Evolutionary conservation across 1,140 invertebrate genomes (phyloP).

Genomic region (Drosophila littoralis): DNA sequence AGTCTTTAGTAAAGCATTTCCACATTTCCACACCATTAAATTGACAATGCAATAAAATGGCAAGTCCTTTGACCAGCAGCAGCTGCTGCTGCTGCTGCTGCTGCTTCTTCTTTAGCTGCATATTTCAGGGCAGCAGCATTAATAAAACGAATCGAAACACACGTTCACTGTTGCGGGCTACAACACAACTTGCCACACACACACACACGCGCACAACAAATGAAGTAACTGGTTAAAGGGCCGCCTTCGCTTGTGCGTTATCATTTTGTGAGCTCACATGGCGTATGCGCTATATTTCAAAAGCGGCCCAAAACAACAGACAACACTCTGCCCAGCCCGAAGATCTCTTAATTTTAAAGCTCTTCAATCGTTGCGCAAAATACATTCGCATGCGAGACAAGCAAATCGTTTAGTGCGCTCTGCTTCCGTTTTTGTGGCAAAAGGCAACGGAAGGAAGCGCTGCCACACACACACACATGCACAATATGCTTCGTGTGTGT

Average conservation of each 20-base stretch:
- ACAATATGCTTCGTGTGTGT: slow-evolving; percentile 29
- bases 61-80: slow-evolving; percentile 57
- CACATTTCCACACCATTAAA: slow-evolving; percentile 82
- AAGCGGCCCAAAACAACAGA: slow-evolving; percentile 11
- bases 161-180: slow-evolving; percentile 10
- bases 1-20: slow-evolving; percentile 70
- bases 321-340: not conserved
- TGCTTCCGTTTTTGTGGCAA: slow-evolving; percentile 64
- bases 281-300: slow-evolving; percentile 47
- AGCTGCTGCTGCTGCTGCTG: slow-evolving; percentile 33
- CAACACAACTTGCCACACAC: slow-evolving; percentile 3
- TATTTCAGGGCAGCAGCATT: slow-evolving; percentile 42
- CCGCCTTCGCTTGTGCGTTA: slow-evolving; percentile 3
- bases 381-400: slow-evolving; percentile 75
- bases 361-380: slow-evolving; percentile 50
- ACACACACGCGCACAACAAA: slow-evolving; percentile 1
- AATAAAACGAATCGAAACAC: slow-evolving; percentile 34
- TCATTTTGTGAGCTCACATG: slow-evolving; percentile 22
- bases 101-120: slow-evolving; percentile 40
- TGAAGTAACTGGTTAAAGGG: slow-evolving; percentile 14
- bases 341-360: slow-evolving; percentile 76
- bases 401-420: slow-evolving; percentile 78
- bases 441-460: slow-evolving; percentile 71
- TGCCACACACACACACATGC: slow-evolving; percentile 26
- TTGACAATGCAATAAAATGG: slow-evolving; percentile 82